These are phyloP conservation scores for Drosophila littoralis DNA, from an alignment of 1,140 invertebrate genomes.

Conservation along the genomic window DNA sequence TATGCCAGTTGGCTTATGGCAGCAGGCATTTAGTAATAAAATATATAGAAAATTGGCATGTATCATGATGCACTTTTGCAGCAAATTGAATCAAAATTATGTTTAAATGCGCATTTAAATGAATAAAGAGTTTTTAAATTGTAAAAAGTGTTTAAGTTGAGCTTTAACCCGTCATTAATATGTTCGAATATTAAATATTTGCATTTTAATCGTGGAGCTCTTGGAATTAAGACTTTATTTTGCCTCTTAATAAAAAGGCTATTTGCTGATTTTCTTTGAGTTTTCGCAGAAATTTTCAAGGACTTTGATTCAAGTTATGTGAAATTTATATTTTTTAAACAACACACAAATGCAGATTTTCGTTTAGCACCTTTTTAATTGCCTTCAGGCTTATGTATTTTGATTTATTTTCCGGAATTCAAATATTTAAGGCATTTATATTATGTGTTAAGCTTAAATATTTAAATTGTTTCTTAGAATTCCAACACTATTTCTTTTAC, in stretches of 20 bases:
- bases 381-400: no score
- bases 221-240: no score
- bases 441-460: not conserved
- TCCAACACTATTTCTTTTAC: not conserved
- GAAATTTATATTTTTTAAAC: no score
- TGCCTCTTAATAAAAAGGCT: no score
- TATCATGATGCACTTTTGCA: slow-evolving; percentile 44
- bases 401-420: no score
- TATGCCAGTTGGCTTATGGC: slow-evolving; percentile 14
- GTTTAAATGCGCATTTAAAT: slow-evolving; percentile 53
- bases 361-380: no score
- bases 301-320: no score
- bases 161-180: not conserved
- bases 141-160: slow-evolving; percentile 5
- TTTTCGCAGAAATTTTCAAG: no score
- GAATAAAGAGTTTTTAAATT: slow-evolving; percentile 58
- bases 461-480: not conserved
- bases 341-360: no score
- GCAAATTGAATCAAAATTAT: slow-evolving; percentile 65
- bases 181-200: not conserved
- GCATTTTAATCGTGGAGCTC: not conserved
- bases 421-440: no score
- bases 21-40: slow-evolving; percentile 25
- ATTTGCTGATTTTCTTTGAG: no score
- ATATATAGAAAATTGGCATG: slow-evolving; percentile 51